phyloP scores from a whole-genome alignment of 1,140 invertebrate genomes.

The Thalassaphorura encarpata region DNA sequence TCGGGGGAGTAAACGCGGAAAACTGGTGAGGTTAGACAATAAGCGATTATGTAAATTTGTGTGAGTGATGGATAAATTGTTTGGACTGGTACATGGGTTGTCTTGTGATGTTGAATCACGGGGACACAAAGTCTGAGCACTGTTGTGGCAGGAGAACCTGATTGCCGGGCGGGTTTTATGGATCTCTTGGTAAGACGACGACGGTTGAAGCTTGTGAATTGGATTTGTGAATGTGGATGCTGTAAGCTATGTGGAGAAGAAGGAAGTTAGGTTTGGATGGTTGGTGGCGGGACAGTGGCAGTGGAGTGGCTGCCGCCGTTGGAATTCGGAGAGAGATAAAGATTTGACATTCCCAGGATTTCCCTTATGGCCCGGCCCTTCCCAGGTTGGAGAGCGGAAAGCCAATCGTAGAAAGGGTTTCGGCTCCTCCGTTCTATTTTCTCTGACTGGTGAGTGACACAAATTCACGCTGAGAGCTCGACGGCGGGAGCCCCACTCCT shows the following conservation, averaged over 20 bases:
- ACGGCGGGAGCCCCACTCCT: background rate
- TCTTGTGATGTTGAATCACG: background rate
- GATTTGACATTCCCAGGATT: background rate
- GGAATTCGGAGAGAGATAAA: background rate
- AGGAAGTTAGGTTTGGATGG: background rate
- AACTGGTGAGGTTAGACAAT: slow-evolving; percentile 11
- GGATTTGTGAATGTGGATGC: background rate
- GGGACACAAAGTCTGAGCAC: no score
- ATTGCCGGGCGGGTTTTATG: no score
- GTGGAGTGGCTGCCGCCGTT: background rate
- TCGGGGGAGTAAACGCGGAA: background rate
- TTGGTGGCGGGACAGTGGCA: background rate
- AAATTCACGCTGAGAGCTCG: slow-evolving; percentile 21
- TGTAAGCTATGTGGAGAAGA: background rate
- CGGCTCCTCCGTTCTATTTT: slow-evolving; percentile 5
- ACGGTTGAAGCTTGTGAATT: background rate
- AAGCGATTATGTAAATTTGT: slow-evolving; percentile 23
- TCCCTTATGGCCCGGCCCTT: slow-evolving; percentile 13
- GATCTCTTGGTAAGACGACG: background rate
- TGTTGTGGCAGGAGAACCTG: no score
- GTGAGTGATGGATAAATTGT: slow-evolving; percentile 9
- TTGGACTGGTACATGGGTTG: slow-evolving; percentile 3
- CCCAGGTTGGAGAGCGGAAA: slow-evolving; percentile 13
- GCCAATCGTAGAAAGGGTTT: slow-evolving; percentile 26
- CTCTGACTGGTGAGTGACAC: slow-evolving; percentile 20